phyloP scores from a whole-genome alignment of 2,797 vertebrate genomes.

The Xerus rutilus region DNA sequence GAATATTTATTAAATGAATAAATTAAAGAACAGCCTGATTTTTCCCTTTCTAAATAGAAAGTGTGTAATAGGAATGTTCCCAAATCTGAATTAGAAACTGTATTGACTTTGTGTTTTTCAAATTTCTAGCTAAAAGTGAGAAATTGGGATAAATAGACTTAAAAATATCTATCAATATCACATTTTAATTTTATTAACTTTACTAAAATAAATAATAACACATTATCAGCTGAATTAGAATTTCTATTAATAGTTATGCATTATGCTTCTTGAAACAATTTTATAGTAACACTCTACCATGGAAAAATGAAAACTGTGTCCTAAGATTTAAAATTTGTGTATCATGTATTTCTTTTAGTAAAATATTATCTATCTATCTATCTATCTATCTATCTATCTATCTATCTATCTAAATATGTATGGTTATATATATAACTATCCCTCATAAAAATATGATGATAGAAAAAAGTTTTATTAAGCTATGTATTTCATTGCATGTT shows the following conservation, averaged over 20 bases:
- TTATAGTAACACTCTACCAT: not conserved
- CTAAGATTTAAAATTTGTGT: slow-evolving; percentile 14
- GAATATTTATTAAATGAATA: slow-evolving; percentile 19
- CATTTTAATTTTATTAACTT: not conserved
- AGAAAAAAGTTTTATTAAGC: slow-evolving; percentile 12
- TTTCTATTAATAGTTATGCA: not conserved
- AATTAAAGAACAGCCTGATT: not conserved
- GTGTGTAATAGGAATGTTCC: not conserved
- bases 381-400: too few relatives aligned
- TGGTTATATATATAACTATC: not conserved
- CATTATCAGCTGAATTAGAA: not conserved
- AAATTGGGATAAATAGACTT: not conserved
- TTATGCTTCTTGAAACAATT: not conserved
- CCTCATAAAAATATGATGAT: not conserved
- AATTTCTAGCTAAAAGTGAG: not conserved
- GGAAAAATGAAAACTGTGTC: not conserved
- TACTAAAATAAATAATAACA: not conserved
- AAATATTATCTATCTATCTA: not conserved
- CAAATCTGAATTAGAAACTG: not conserved
- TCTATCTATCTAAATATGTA: not conserved
- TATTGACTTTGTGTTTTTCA: not conserved
- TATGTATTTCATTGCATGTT: not conserved
- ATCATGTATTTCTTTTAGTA: slow-evolving; percentile 4
- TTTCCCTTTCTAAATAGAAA: slow-evolving; percentile 23
- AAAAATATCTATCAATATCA: not conserved